Evolutionary conservation across 2,113 vertebrate genomes (phyloP).

Genomic region (Forbesichthys papilliferus): DNA sequence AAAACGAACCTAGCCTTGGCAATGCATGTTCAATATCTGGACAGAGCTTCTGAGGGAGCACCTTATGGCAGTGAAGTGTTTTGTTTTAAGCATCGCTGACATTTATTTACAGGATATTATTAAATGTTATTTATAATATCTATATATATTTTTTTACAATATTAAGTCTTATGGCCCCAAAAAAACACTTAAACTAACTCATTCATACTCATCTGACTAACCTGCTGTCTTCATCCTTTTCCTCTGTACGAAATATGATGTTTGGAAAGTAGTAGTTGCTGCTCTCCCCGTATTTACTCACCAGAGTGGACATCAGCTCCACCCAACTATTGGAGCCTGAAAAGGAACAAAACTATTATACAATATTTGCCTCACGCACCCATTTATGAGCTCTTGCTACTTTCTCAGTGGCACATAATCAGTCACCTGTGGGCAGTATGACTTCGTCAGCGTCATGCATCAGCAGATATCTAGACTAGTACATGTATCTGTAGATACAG

Average conservation of each 20-base stretch:
- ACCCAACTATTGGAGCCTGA: neutral
- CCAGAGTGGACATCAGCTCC: neutral
- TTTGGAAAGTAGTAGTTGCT: constrained; percentile 17
- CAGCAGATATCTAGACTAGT: neutral
- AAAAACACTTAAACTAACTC: no score
- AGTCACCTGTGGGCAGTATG: constrained; percentile 4
- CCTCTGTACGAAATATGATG: constrained; percentile 15
- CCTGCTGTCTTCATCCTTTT: constrained; percentile 7
- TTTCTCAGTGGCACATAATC: neutral
- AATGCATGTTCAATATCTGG: no score
- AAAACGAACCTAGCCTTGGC: no score
- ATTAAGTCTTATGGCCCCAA: no score
- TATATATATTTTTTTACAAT: no score
- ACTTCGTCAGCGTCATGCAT: constrained; percentile 7
- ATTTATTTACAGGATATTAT: no score
- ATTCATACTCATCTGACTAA: neutral
- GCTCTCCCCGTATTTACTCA: neutral
- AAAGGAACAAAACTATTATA: neutral
- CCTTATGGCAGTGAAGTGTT: no score
- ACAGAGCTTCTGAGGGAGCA: no score
- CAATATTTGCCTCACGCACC: neutral
- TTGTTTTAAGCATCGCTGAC: no score
- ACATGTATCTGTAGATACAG: constrained; percentile 12
- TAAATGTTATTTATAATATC: no score
- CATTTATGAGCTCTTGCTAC: neutral